Evolutionary conservation across 2,113 vertebrate genomes (phyloP).

Genomic region (Rhegmatorhina hoffmannsi): DNA sequence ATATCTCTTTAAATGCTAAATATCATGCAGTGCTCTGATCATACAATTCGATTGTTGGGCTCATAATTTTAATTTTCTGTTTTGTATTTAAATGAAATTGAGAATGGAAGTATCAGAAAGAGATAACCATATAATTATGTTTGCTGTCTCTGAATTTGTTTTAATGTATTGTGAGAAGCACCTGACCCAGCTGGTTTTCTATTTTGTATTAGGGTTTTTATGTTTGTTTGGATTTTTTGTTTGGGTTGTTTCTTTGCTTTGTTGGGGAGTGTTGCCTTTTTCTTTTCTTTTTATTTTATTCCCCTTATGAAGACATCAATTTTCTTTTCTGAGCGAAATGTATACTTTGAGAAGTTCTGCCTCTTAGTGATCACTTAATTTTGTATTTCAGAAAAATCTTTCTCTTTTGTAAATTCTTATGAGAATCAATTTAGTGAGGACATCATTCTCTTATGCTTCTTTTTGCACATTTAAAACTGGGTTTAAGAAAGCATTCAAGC

Average conservation of each 20-base stretch:
- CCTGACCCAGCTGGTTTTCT: not conserved
- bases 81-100: not conserved
- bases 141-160: not conserved
- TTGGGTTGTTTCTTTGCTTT: not conserved
- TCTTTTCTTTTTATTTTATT: not conserved
- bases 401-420: not conserved
- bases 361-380: not conserved
- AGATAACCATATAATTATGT: not conserved
- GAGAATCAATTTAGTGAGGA: not conserved
- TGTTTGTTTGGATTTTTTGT: not conserved
- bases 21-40: not conserved
- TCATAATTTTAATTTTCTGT: not conserved
- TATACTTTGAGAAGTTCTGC: not conserved
- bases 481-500: not conserved
- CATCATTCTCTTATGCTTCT: not conserved
- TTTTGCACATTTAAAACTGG: not conserved
- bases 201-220: not conserved
- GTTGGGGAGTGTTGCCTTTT: too few species aligned
- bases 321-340: not conserved
- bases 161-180: not conserved
- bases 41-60: not conserved
- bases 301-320: not conserved
- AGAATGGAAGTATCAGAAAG: not conserved
- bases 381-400: not conserved
- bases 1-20: constrained; percentile 2